Base-by-base conservation (phyloP, 2,797 vertebrate genomes). In the Sparus aurata region DNA sequence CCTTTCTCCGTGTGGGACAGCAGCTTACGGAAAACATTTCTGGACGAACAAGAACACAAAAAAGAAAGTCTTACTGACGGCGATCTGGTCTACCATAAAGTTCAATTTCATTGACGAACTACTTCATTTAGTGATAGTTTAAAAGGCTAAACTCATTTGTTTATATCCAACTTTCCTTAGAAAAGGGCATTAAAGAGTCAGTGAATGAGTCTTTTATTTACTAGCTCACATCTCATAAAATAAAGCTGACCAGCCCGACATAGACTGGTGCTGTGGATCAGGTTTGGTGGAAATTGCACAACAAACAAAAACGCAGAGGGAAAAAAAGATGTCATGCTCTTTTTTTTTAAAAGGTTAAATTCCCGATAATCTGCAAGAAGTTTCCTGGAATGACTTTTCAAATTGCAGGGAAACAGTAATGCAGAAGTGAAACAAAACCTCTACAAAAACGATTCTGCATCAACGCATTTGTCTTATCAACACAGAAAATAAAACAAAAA, bases 1-100 rank as follows among this genome's bases (percentile, higher is more conserved):
- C 90, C 95, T 89, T 97, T 98, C 92, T 99, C 98, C 0, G 97
- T 95, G 87, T 99, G 97, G 82, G 98, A 96, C 73, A 99, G 92
- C 89, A 99, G 95, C 95, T 97, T 98, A 73, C 97, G 97, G 80
- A 99, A 99, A 82, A 99, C 97, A 18, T 99, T 99, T 94, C 98
- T 99, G 73, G 38, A 81, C 60, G 34, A 65, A 69, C 12, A 64
- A 61, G 23, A 65, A n/a, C 20, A 70, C 11, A 69, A 45, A 38
- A 27, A 27, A n/a, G n/a, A n/a, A n/a, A n/a, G n/a, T n/a, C n/a
- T n/a, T n/a, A n/a, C n/a, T n/a, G n/a, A n/a, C n/a, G n/a, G n/a
- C n/a, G n/a, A n/a, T n/a, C n/a, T n/a, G n/a, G n/a, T n/a, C n/a
- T n/a, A n/a, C n/a, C n/a, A n/a, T n/a, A n/a, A n/a, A n/a, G n/a